These are phyloP conservation scores for Chiloscyllium plagiosum DNA, from an alignment of 2,113 vertebrate species.

Conservation along the genomic window DNA sequence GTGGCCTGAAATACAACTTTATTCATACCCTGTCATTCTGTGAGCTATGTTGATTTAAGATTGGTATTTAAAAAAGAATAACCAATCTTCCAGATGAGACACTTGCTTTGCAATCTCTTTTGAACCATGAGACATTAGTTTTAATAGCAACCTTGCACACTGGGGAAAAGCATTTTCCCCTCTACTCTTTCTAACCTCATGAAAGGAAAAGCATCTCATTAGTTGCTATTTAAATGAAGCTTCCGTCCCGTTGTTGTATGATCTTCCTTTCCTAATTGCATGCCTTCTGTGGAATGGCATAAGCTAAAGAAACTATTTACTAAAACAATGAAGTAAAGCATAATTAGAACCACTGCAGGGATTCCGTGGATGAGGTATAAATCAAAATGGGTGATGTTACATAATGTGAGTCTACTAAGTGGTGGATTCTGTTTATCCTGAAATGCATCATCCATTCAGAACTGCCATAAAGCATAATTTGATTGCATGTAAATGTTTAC, in stretches of 20 bases:
- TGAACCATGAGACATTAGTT: not conserved
- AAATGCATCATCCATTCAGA: not conserved
- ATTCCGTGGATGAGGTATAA: not conserved
- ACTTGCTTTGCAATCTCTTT: not conserved
- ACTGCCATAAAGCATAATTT: not conserved
- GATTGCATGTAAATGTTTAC: not conserved
- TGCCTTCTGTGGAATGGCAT: not conserved
- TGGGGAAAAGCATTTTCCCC: not conserved
- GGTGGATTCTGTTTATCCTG: not conserved
- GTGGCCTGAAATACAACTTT: not conserved
- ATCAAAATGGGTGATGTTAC: not conserved
- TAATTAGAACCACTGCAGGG: not conserved
- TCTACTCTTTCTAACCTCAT: not conserved
- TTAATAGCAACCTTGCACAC: not conserved
- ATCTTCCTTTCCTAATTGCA: not conserved
- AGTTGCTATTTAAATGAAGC: slow-evolving; percentile 14
- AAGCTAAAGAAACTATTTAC: not conserved
- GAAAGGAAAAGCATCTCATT: not conserved
- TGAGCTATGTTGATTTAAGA: not conserved
- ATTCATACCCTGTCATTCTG: not conserved
- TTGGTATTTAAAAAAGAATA: not conserved
- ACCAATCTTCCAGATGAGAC: not conserved
- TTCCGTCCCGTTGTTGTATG: not conserved
- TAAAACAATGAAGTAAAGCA: not conserved
- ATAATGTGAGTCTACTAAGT: not conserved